Evolutionary conservation across 2,888 invertebrate species (phyloP).

Genomic region (Cheilosia urbana): DNA sequence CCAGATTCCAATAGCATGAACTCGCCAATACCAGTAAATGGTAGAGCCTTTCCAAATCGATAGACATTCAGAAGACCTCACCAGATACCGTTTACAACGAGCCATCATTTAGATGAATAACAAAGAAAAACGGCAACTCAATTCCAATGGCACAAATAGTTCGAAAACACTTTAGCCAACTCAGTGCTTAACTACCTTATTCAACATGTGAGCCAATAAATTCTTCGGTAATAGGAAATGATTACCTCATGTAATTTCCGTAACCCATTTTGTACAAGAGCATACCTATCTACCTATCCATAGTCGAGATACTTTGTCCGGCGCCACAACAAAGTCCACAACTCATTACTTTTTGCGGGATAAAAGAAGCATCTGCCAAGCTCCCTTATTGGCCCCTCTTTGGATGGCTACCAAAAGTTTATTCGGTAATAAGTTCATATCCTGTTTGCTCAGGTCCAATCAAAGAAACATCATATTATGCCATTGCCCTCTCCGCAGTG

Average conservation of each 20-base stretch:
- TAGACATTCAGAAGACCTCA: no score
- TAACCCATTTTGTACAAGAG: conserved; percentile 40
- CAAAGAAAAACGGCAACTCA: background rate
- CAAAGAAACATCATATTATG: conserved; percentile 76
- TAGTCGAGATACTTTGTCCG: conserved; percentile 28
- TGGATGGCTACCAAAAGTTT: conserved; percentile 74
- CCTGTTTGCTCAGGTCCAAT: conserved; percentile 75
- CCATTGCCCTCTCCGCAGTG: conserved; percentile 53
- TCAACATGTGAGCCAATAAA: conserved; percentile 27
- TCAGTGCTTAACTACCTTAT: background rate
- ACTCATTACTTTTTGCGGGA: conserved; percentile 57
- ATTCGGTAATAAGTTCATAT: conserved; percentile 76
- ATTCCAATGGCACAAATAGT: background rate
- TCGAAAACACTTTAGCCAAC: background rate
- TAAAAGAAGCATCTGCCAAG: conserved; percentile 66
- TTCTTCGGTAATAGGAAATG: conserved; percentile 45
- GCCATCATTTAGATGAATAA: no score
- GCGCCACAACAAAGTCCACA: conserved; percentile 63
- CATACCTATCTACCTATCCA: conserved; percentile 9
- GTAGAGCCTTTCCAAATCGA: no score
- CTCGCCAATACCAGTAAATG: no score
- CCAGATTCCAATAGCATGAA: no score
- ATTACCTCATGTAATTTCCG: conserved; percentile 46
- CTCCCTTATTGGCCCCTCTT: conserved; percentile 52
- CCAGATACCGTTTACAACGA: no score